Base-by-base conservation (phyloP, 2,888 invertebrate genomes). In the Epinotia ramella region DNA sequence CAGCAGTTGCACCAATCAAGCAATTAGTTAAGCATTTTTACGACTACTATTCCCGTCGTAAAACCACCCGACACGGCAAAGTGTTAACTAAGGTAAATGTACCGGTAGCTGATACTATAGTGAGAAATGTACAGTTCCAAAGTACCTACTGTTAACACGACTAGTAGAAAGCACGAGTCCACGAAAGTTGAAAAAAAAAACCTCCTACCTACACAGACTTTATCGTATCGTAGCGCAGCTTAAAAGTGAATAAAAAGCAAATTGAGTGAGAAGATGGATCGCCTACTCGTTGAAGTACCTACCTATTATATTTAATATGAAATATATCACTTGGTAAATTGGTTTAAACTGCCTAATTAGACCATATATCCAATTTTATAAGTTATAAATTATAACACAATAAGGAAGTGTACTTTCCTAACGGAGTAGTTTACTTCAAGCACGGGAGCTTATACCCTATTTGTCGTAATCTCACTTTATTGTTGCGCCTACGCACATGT, bases 401-500 rank as follows among this genome's bases (percentile, higher is more conserved):
- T n/a, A 53, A n/a, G 5, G 16, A n/a, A 53, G 7, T 5, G 16
- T 5, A 13, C 6, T 12, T 66, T 16, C n/a, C 53, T 49, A 24
- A 20, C 7, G 2, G 1, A 20, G 13, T 16, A 49, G 20, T 18
- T 28, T 56, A 56, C 13, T 24, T 20, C 66, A 7, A 20, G 13
- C 3, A 44, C 56, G 12, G 28, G 2, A 56, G 44, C 40, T 3
- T 40, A 20, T 24, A 28, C 59, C 59, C 24, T 24, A 44, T 59
- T 59, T 16, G 59, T 53, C 74, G 74, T 70, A 70, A 74, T 65
- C 74, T 7, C 28, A 68, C 28, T 75, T 75, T 75, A 71, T 71
- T 81, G 78, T 79, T 79, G 78, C 78, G 72, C 73, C 77, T 72
- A 77, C 69, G 62, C 70, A 33, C 53, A 53, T 53, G 53, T 53